Evolutionary conservation across 2,888 invertebrate genomes (phyloP).

Genomic region (Biston betularia): DNA sequence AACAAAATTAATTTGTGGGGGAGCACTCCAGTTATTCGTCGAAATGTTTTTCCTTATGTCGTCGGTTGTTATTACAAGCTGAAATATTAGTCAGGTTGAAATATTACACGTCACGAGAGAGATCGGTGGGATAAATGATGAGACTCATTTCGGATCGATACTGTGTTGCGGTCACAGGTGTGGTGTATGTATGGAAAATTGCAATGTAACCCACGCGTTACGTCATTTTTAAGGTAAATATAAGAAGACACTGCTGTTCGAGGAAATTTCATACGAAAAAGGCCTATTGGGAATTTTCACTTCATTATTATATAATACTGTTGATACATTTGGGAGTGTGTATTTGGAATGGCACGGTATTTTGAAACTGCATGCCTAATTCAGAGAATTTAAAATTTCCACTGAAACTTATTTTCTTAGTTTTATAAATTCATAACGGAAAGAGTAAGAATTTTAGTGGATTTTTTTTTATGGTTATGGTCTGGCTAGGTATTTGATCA

Average conservation of each 20-base stretch:
- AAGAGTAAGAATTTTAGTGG: no score
- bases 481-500: no score
- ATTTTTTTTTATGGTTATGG: no score
- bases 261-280: background rate
- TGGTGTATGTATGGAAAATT: constrained; percentile 22
- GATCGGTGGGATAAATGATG: constrained; percentile 35
- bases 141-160: constrained; percentile 33
- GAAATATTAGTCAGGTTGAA: constrained; percentile 27
- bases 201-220: constrained; percentile 24
- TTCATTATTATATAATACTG: background rate
- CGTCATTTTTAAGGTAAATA: background rate
- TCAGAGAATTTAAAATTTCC: background rate
- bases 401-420: no score
- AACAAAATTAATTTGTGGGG: constrained; percentile 1
- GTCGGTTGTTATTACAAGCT: constrained; percentile 16
- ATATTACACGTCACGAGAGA: constrained; percentile 29
- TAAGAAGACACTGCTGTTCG: background rate
- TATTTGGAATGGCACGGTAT: no score
- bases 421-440: no score
- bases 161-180: constrained; percentile 33
- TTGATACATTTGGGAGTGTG: background rate
- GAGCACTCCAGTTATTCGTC: background rate
- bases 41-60: constrained; percentile 19
- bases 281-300: background rate
- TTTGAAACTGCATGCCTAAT: background rate